Conservation (phyloP, 2,113 vertebrate species). For the Barbus barbus region DNA sequence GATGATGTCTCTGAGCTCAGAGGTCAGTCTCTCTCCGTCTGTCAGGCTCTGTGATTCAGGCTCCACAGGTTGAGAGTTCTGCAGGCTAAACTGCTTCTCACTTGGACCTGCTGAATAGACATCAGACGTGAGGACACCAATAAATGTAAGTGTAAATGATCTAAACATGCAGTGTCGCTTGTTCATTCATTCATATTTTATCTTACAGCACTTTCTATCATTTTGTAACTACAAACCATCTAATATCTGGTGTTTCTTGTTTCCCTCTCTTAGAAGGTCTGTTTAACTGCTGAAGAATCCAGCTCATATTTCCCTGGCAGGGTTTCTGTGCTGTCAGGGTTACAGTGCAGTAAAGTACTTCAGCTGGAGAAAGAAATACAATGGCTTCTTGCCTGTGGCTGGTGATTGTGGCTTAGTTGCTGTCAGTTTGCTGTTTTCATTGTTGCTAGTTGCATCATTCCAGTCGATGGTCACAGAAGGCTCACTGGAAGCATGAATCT, state of each 20-base stretch:
- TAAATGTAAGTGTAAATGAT: too few species aligned
- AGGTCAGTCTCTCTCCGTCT: constrained; percentile 83
- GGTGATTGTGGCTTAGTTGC: neutral
- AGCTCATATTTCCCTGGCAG: constrained; percentile 34
- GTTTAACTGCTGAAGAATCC: constrained; percentile 46
- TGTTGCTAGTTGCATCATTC: constrained; percentile 41
- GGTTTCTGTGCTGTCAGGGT: constrained; percentile 34
- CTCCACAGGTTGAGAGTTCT: neutral
- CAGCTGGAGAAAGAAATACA: constrained; percentile 23
- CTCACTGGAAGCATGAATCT: constrained; percentile 59
- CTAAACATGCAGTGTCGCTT: neutral
- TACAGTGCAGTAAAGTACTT: constrained; percentile 3
- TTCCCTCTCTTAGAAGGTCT: neutral
- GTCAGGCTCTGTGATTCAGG: constrained; percentile 59
- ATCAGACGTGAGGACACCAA: neutral
- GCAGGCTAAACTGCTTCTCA: constrained; percentile 8
- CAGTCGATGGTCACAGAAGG: constrained; percentile 44
- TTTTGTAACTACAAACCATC: neutral
- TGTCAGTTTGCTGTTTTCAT: constrained; percentile 47
- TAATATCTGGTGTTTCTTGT: neutral
- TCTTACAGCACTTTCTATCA: too few species aligned
- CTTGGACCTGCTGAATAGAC: constrained; percentile 1
- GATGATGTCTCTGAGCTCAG: constrained; percentile 81
- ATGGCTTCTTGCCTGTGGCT: constrained; percentile 44
- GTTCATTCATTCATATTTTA: neutral